Evolutionary conservation across 2,113 vertebrate genomes (phyloP), one percentile per base, ranked within the genome.

Genomic region (Austrofundulus limnaeus): DNA sequence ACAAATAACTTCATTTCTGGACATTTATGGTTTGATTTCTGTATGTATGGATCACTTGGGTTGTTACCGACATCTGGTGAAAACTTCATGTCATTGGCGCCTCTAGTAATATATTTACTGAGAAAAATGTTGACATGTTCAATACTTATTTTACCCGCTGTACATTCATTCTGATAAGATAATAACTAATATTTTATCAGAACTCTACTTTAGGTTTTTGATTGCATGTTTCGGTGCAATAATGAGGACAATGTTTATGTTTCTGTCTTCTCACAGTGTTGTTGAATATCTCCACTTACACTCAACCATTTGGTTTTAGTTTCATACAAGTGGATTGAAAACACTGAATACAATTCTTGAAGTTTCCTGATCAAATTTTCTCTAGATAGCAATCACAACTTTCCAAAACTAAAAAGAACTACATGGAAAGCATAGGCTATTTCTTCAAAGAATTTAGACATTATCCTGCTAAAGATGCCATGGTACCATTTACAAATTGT

Each of bases 401-500:
- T 25, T 39, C 4, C 11, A 6, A 21, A 31, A 65, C 9, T 11
- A 10, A 19, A n/a, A 14, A 10, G 23, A 10, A 2, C 2, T 12
- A 1, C 34, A 48, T 9, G 5, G n/a, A 41, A 21, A 28, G 28
- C 49, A 56, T 17, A 20, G 45, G 70, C 60, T 34, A 38, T 59
- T 53, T 70, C 55, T 52, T 70, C 64, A 64, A 53, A 17, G 31
- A 34, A 19, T 16, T 56, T n/a, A 43, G 54, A 65, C n/a, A 46
- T 19, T 48, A 55, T 72, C 17, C 65, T 38, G 64, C 21, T 20
- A 1, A 75, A 55, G 50, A 80, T 55, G 68, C 64, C 65, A 61
- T 59, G 31, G n/a, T 41, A 37, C 77, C 75, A 83, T 80, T 77
- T 78, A 64, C 38, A 76, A 31, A 23, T 51, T 52, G 56, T n/a